These are phyloP conservation scores for Ctenodactylus gundi DNA, from an alignment of 2,113 vertebrate species.

Conservation along the genomic window DNA sequence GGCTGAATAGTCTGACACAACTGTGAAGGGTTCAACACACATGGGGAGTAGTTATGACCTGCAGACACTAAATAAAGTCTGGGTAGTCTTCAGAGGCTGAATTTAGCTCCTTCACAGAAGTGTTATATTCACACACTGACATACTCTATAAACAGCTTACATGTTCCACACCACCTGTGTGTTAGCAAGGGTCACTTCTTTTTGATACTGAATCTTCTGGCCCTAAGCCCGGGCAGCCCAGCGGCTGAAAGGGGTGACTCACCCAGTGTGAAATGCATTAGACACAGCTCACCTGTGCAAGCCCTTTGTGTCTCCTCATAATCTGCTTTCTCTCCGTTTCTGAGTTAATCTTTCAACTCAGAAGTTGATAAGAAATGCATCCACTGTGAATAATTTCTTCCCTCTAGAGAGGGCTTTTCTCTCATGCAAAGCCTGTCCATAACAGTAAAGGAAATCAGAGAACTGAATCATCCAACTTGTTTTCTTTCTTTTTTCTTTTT, in stretches of 20 bases:
- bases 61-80: not conserved
- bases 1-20: not conserved
- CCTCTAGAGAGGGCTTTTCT: not conserved
- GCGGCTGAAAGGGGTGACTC: not conserved
- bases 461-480: not conserved
- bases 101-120: not conserved
- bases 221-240: slow-evolving; percentile 11
- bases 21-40: not conserved
- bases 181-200: not conserved
- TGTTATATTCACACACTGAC: slow-evolving; percentile 33
- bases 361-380: slow-evolving; percentile 37
- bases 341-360: slow-evolving; percentile 70
- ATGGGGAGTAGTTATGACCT: not conserved
- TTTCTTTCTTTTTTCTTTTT: not conserved
- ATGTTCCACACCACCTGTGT: not conserved
- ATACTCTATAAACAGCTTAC: slow-evolving; percentile 60
- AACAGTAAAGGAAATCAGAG: slow-evolving; percentile 38
- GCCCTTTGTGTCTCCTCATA: not conserved
- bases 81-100: not conserved
- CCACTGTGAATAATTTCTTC: slow-evolving; percentile 3
- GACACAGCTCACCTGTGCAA: not conserved
- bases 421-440: slow-evolving; percentile 17
- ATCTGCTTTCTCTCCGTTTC: not conserved
- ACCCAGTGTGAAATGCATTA: not conserved
- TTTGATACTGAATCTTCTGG: slow-evolving; percentile 52